These are phyloP conservation scores for Aphelocoma coerulescens DNA, from an alignment of 2,113 vertebrate species.

Conservation along the genomic window DNA sequence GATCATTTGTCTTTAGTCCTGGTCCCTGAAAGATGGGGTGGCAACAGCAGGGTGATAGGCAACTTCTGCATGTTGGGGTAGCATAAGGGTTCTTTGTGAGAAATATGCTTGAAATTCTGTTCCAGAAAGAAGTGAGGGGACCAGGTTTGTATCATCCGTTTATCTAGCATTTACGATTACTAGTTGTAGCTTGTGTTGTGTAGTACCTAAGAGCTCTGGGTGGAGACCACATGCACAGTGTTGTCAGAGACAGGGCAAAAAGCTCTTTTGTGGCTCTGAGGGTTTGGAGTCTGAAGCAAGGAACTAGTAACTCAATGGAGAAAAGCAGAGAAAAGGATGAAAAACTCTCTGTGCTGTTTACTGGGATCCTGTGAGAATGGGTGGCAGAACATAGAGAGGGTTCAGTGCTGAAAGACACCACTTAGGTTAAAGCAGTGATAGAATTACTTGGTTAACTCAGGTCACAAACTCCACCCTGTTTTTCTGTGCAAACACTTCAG, in stretches of 20 bases:
- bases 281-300: background rate
- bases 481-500: background rate
- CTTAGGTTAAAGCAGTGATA: background rate
- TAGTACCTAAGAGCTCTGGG: background rate
- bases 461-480: background rate
- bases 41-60: background rate
- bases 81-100: background rate
- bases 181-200: background rate
- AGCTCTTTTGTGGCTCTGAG: background rate
- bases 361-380: no score
- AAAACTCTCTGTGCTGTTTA: background rate
- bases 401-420: background rate
- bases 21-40: background rate
- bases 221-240: accelerated
- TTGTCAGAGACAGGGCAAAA: background rate
- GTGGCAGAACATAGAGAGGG: background rate
- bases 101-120: background rate
- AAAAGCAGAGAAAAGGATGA: background rate
- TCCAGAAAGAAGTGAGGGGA: background rate
- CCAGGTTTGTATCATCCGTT: background rate
- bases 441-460: background rate
- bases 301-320: background rate
- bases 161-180: background rate
- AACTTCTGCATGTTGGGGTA: background rate
- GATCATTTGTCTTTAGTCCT: background rate